Evolutionary conservation across 2,888 invertebrate genomes (phyloP), one percentile per base, ranked within the genome.

Genomic region (Caprella mutica): DNA sequence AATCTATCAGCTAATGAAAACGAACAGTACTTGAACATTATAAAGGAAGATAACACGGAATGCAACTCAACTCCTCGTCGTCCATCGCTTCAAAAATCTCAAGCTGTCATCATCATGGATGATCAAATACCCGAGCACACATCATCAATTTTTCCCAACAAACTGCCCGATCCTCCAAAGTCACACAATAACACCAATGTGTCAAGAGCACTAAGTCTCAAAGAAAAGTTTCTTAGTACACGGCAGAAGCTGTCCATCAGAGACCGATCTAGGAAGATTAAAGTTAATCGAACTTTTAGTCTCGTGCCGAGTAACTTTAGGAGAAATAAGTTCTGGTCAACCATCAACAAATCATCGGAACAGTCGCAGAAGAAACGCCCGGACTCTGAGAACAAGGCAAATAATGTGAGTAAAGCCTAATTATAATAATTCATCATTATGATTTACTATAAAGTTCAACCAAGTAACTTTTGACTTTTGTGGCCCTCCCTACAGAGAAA

Each of bases 281-380:
- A 26, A 48, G 48, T 48, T 5, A 26, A 6, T 1, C 48, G 48
- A 1, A 48, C 48, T 3, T 30, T 27, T 6, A 48, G 48, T 21
- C 48, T 48, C 26, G 21, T 48, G 48, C 48, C 48, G 12, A 27
- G 19, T 12, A 48, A 30, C 48, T 29, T 48, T 12, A 48, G 33
- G 33, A 48, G 48, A n/a, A 48, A 48, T 30, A 27, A 30, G 9
- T 48, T 48, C 33, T 48, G 48, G 48, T 48, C 48, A 19, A 21
- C 48, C 29, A 48, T 48, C 48, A 48, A 48, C 48, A 48, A 48
- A 30, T 48, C 48, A n/a, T 30, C 33, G 29, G 48, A 48, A n/a
- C 48, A 27, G 17, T 30, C 48, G 29, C 5, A 5, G 6, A n/a
- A 3, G 3, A 17, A 30, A 4, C 48, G 48, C n/a, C 26, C 14